These are phyloP conservation scores for Drosophila setifemur DNA, from an alignment of 1,140 invertebrate genomes.

Conservation along the genomic window DNA sequence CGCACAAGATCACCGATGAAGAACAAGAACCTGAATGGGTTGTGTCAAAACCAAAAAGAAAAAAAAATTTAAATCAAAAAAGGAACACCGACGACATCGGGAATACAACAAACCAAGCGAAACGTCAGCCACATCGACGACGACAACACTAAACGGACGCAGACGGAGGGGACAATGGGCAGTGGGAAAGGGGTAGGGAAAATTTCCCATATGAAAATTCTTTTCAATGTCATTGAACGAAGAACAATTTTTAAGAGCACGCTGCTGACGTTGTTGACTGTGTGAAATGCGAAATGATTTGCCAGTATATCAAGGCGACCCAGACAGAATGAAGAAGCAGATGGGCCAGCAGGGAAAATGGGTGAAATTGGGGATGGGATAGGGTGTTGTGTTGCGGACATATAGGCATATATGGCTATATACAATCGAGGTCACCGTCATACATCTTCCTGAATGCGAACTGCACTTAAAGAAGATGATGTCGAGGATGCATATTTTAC, in stretches of 20 bases:
- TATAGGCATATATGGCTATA: not conserved
- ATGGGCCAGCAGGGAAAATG: not conserved
- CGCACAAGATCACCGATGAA: conserved; percentile 38
- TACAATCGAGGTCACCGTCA: conserved; percentile 51
- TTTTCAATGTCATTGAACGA: conserved; percentile 79
- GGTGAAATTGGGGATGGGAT: not conserved
- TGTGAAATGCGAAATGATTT: conserved; percentile 71
- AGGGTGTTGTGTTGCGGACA: not conserved
- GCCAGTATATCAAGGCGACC: conserved; percentile 68
- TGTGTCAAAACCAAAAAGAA: conserved; percentile 37
- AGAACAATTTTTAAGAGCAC: conserved; percentile 64
- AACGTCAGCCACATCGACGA: conserved; percentile 56
- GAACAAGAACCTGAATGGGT: conserved; percentile 23
- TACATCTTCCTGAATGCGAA: conserved; percentile 39
- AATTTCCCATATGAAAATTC: conserved; percentile 52
- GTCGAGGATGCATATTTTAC: conserved; percentile 49
- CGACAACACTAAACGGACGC: conserved; percentile 29
- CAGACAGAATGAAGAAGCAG: conserved; percentile 11
- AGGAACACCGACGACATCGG: not conserved
- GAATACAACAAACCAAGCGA: conserved; percentile 33
- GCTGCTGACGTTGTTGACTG: conserved; percentile 7
- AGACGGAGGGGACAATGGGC: conserved; percentile 3
- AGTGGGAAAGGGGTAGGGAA: not conserved
- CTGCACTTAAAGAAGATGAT: conserved; percentile 65
- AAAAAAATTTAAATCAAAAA: no score